These are phyloP conservation scores for Manduca sexta DNA, from an alignment of 1,140 invertebrate genomes.

Conservation along the genomic window DNA sequence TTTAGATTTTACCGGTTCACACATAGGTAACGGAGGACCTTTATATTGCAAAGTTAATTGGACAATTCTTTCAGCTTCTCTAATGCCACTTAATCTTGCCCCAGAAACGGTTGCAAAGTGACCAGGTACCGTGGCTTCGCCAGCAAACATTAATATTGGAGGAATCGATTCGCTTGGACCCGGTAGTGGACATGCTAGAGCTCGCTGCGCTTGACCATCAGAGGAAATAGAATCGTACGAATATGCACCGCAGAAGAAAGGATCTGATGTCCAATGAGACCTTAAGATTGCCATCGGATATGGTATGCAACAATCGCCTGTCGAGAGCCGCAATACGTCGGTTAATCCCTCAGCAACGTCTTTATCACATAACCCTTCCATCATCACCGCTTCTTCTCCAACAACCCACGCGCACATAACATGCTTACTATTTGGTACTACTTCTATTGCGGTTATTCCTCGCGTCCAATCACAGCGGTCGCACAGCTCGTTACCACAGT, in stretches of 20 bases:
- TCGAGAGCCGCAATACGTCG: conserved; percentile 75
- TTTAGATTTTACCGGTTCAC: not conserved
- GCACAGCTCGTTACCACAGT: conserved; percentile 72
- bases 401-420: conserved; percentile 75
- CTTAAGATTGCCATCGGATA: conserved; percentile 77
- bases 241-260: conserved; percentile 78
- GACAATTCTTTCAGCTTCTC: conserved; percentile 82
- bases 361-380: conserved; percentile 80
- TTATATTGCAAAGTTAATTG: conserved; percentile 74
- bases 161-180: conserved; percentile 68
- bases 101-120: conserved; percentile 81
- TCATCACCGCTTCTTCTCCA: conserved; percentile 77
- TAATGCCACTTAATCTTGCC: conserved; percentile 75
- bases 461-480: conserved; percentile 78
- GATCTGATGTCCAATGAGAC: conserved; percentile 78
- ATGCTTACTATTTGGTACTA: conserved; percentile 76
- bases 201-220: conserved; percentile 73
- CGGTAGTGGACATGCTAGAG: conserved; percentile 76
- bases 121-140: conserved; percentile 82
- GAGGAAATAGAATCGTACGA: conserved; percentile 75
- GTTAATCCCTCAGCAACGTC: conserved; percentile 78
- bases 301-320: conserved; percentile 76
- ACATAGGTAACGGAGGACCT: conserved; percentile 70
- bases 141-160: conserved; percentile 82
- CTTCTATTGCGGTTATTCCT: conserved; percentile 74